Conservation (phyloP, 2,113 vertebrate genomes). For the Panthera leo region DNA sequence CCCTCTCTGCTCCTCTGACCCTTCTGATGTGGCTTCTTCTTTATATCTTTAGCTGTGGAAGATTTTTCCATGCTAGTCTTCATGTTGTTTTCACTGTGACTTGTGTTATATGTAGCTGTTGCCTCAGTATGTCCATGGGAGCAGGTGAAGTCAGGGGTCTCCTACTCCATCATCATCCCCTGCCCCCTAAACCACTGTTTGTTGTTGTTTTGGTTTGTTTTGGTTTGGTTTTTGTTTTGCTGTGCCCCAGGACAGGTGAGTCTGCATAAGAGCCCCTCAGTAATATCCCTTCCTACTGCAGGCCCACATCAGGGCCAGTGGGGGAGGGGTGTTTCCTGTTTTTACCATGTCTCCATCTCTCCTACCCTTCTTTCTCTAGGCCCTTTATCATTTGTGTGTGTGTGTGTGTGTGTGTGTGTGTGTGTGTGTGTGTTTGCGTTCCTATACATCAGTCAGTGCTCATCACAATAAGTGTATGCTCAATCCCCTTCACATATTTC, state of each 20-base stretch:
- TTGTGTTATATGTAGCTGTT: neutral
- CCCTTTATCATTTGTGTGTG: neutral
- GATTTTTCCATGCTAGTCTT: neutral
- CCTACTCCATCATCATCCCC: neutral
- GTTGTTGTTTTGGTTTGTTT: neutral
- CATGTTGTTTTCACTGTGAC: neutral
- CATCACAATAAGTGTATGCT: neutral
- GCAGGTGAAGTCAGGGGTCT: neutral
- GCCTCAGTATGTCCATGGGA: neutral
- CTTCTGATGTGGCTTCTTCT: neutral
- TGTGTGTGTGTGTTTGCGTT: neutral
- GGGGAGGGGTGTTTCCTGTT: neutral
- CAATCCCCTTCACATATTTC: neutral
- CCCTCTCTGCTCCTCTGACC: neutral
- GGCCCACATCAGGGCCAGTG: neutral
- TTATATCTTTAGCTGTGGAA: neutral
- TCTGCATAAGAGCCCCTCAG: neutral
- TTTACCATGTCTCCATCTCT: neutral
- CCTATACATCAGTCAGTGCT: neutral
- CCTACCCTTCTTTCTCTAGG: neutral
- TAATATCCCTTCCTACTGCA: neutral
- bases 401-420: neutral
- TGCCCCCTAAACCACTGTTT: neutral
- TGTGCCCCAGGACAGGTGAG: neutral
- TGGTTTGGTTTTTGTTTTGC: neutral